A percentile compares a stretch with the other conserved stretches of the same genome.
Evolutionary conservation across 1,140 invertebrate genomes (phyloP).

Genomic region (Lithobius niger): DNA sequence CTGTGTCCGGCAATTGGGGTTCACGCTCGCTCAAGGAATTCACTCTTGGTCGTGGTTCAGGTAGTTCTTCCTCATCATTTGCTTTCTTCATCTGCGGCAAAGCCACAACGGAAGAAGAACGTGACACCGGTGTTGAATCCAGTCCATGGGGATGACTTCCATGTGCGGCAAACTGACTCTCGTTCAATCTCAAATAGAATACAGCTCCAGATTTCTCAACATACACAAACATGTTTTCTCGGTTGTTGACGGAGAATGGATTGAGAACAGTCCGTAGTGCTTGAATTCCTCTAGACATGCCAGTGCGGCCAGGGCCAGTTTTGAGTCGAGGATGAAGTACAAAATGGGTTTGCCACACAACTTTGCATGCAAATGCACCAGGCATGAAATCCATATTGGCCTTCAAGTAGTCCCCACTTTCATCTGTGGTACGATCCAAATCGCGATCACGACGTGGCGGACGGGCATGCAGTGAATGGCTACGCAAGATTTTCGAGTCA

Average conservation of each 20-base stretch:
- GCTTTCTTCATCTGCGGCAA: too few species aligned
- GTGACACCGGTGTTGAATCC: too few species aligned
- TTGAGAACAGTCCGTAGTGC: slow-evolving; percentile 50
- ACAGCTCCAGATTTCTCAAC: slow-evolving; percentile 50
- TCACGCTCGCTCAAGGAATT: slow-evolving; percentile 44
- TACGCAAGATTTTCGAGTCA: neutral
- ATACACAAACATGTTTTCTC: slow-evolving; percentile 69
- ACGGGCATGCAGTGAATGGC: too few species aligned
- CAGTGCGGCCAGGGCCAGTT: slow-evolving; percentile 44
- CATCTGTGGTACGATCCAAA: slow-evolving; percentile 15
- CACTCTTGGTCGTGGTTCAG: slow-evolving; percentile 40
- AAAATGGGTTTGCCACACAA: slow-evolving; percentile 58
- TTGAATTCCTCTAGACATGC: slow-evolving; percentile 39
- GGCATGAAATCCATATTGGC: slow-evolving; percentile 40
- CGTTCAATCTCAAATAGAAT: slow-evolving; percentile 44
- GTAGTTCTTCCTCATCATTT: too few species aligned
- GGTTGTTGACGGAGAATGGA: slow-evolving; percentile 57
- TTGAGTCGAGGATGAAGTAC: slow-evolving; percentile 55
- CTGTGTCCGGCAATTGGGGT: slow-evolving; percentile 20
- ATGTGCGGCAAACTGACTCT: slow-evolving; percentile 6
- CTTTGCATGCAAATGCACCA: slow-evolving; percentile 55
- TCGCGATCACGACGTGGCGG: too few species aligned
- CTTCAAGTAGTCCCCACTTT: slow-evolving; percentile 30
- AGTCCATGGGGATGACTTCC: too few species aligned
- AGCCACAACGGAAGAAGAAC: too few species aligned